Evolutionary conservation across 2,888 invertebrate species (phyloP).

Genomic region (Pocota personata): DNA sequence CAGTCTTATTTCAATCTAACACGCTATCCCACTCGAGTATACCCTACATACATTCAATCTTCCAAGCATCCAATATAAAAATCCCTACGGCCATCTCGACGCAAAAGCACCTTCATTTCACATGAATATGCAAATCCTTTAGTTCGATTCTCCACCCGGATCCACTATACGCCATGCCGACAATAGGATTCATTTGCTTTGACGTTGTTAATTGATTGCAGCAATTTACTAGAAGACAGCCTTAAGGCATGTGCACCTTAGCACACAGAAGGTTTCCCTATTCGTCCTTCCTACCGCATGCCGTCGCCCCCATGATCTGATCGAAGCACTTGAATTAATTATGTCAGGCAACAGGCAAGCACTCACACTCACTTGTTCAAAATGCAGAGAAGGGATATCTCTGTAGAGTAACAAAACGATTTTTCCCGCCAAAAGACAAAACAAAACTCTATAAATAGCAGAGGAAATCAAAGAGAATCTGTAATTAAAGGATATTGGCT

Average conservation of each 20-base stretch:
- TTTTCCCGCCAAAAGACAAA: slow-evolving; percentile 9
- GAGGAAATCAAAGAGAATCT: slow-evolving; percentile 60
- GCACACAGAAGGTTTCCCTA: background rate
- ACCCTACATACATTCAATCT: slow-evolving; percentile 20
- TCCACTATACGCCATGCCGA: slow-evolving; percentile 43
- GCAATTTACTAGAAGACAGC: slow-evolving; percentile 72
- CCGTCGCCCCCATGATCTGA: slow-evolving; percentile 29
- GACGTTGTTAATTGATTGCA: slow-evolving; percentile 72
- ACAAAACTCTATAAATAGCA: slow-evolving; percentile 43
- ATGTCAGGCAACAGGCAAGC: slow-evolving; percentile 61
- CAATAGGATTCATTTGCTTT: slow-evolving; percentile 70
- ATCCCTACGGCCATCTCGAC: slow-evolving; percentile 49
- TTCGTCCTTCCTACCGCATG: background rate
- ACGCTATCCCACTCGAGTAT: slow-evolving; percentile 45
- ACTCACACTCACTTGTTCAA: background rate
- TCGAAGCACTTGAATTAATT: slow-evolving; percentile 71
- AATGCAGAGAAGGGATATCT: background rate
- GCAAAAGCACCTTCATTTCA: slow-evolving; percentile 48
- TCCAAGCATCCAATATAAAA: slow-evolving; percentile 52
- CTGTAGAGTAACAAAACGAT: slow-evolving; percentile 6
- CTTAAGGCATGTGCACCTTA: slow-evolving; percentile 66
- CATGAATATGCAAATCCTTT: slow-evolving; percentile 72
- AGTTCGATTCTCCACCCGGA: slow-evolving; percentile 16
- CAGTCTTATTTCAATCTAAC: slow-evolving; percentile 58
- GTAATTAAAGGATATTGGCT: slow-evolving; percentile 67